These are phyloP conservation scores for Eupithecia subumbrata DNA, from an alignment of 2,888 invertebrate genomes.

Conservation along the genomic window DNA sequence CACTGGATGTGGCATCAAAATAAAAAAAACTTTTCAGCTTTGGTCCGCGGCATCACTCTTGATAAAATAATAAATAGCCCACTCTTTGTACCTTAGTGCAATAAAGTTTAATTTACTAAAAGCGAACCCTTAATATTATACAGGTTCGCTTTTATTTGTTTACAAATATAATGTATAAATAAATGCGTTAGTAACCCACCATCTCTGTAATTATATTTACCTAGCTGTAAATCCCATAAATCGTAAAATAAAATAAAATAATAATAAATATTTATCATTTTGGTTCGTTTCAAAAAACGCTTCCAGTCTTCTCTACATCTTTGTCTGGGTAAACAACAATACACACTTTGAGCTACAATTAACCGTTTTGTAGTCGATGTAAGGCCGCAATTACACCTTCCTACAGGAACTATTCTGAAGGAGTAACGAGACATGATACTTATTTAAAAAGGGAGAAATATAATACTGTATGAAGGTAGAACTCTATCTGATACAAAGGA, in stretches of 20 bases:
- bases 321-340: constrained; percentile 63
- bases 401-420: constrained; percentile 57
- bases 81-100: no score
- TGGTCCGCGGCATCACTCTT: neutral
- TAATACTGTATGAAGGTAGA: neutral
- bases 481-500: no score
- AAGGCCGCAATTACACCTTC: constrained; percentile 77
- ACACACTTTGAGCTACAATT: constrained; percentile 78
- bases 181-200: no score
- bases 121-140: no score
- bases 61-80: no score
- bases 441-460: neutral
- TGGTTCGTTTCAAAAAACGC: constrained; percentile 24
- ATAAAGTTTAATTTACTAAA: no score
- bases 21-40: neutral
- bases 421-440: constrained; percentile 9
- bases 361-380: constrained; percentile 77
- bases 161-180: no score
- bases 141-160: no score
- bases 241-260: no score
- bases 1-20: constrained; percentile 36
- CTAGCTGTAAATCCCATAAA: no score
- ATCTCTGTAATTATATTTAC: no score
- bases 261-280: no score
- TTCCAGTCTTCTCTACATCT: constrained; percentile 50